Base-by-base conservation (phyloP, 2,888 invertebrate species). In the Glaucopsyche alexis region DNA sequence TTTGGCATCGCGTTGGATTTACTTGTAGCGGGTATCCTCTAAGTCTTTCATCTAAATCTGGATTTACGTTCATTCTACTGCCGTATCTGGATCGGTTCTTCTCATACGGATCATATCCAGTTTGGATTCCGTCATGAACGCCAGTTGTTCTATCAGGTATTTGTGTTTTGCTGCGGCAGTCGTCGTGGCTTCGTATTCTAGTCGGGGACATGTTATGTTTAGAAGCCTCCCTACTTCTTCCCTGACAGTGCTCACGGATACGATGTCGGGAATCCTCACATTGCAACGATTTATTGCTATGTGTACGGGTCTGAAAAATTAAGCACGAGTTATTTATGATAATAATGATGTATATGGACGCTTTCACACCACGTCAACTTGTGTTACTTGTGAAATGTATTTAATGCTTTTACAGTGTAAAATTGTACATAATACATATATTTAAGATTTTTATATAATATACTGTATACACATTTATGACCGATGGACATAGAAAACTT, bases 281-380 rank as follows among this genome's bases (percentile, higher is more conserved):
- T 80, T 92, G 91, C 42, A 92, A 78, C 2, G 92, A 92, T 79
- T 91, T 91, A 78, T 92, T 88, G 70, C 92, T 92, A 19, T 85
- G 86, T n/a, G 85, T 82, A 50, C 87, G 85, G 14, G 81, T 79
- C 91, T 90, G 79, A 69, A 84, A 85, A 8, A 45, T n/a, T 7
- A 49, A 29, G 38, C n/a, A n/a, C n/a, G 47, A 71, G 42, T 6
- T 7, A 29, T 29, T n/a, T n/a, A n/a, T n/a, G n/a, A n/a, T 40
- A 45, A 14, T 42, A 8, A 42, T 8, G 42, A 29, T 29, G 29
- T 29, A 29, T 29, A 2, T 29, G 29, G 29, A 29, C 29, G 29
- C 1, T 29, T 29, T 29, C 4, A 1, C 29, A 29, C 29, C 29
- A 29, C 29, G 29, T 29, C 29, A 29, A 29, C n/a, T n/a, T n/a